These are phyloP conservation scores for Papilio glaucus DNA, from an alignment of 1,140 invertebrate genomes.

Conservation along the genomic window DNA sequence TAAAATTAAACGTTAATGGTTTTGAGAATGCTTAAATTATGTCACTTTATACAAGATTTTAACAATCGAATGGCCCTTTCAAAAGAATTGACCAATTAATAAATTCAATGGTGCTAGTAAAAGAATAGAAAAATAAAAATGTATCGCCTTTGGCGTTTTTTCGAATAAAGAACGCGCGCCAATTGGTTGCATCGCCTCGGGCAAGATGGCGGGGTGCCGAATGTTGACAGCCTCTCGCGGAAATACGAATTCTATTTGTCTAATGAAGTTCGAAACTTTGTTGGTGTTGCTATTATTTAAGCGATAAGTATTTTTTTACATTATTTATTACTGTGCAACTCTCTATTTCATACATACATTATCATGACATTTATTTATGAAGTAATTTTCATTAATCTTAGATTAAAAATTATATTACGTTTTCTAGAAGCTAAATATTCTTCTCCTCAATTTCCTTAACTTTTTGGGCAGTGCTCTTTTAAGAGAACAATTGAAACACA, in stretches of 20 bases:
- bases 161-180: slow-evolving; percentile 71
- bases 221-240: slow-evolving; percentile 69
- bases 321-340: background rate
- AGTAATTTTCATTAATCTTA: background rate
- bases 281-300: slow-evolving; percentile 38
- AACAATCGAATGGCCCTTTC: slow-evolving; percentile 26
- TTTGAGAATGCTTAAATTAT: slow-evolving; percentile 11
- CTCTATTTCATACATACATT: background rate
- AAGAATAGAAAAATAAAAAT: slow-evolving; percentile 64
- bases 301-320: slow-evolving; percentile 7
- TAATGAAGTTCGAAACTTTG: slow-evolving; percentile 62
- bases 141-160: slow-evolving; percentile 64
- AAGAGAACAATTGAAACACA: too few species aligned
- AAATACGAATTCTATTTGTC: slow-evolving; percentile 75
- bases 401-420: too few species aligned
- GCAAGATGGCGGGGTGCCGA: slow-evolving; percentile 75
- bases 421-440: too few species aligned
- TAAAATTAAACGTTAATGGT: too few species aligned
- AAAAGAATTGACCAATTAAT: slow-evolving; percentile 59
- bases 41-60: background rate
- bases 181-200: slow-evolving; percentile 71
- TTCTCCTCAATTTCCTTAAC: too few species aligned
- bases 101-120: slow-evolving; percentile 59
- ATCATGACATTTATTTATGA: too few species aligned
- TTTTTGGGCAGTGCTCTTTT: too few species aligned